These are phyloP conservation scores for Leiothrix lutea DNA, from an alignment of 2,113 vertebrate species.

Conservation along the genomic window DNA sequence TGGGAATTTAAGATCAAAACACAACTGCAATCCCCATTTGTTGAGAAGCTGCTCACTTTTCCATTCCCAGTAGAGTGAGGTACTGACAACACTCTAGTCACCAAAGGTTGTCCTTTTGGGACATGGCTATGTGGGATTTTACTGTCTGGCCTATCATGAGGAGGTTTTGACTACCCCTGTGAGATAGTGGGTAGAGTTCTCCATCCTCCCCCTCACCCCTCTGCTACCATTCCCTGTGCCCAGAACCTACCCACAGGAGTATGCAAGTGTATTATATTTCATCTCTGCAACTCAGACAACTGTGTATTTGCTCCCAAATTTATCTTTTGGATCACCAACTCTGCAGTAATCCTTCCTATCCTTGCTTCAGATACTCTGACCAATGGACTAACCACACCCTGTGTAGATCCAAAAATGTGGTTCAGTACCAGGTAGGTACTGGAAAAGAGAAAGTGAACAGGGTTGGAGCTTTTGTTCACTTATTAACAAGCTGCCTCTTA, in stretches of 20 bases:
- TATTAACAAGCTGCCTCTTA: not conserved
- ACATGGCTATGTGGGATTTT: not conserved
- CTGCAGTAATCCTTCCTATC: not conserved
- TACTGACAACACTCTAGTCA: not conserved
- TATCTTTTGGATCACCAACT: not conserved
- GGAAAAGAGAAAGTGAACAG: not conserved
- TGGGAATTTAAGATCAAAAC: not conserved
- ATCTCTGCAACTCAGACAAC: not conserved
- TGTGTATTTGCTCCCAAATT: not conserved
- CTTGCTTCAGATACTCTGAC: not conserved
- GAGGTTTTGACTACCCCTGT: not conserved
- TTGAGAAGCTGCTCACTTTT: not conserved
- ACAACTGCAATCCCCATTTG: not conserved
- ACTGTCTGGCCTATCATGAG: not conserved
- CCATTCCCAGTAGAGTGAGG: not conserved
- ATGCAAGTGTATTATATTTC: not conserved
- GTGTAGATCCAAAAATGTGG: not conserved
- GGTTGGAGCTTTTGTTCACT: not conserved
- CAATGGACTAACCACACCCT: no score
- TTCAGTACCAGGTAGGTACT: not conserved
- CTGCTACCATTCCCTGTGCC: not conserved
- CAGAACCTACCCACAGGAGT: not conserved
- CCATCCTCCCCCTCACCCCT: not conserved
- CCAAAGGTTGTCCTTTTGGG: not conserved
- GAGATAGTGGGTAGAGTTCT: not conserved